Percentiles rank a stretch among this genome's conserved stretches.
Evolutionary conservation across 2,113 vertebrate species (phyloP).

Genomic region (Melanerpes formicivorus): DNA sequence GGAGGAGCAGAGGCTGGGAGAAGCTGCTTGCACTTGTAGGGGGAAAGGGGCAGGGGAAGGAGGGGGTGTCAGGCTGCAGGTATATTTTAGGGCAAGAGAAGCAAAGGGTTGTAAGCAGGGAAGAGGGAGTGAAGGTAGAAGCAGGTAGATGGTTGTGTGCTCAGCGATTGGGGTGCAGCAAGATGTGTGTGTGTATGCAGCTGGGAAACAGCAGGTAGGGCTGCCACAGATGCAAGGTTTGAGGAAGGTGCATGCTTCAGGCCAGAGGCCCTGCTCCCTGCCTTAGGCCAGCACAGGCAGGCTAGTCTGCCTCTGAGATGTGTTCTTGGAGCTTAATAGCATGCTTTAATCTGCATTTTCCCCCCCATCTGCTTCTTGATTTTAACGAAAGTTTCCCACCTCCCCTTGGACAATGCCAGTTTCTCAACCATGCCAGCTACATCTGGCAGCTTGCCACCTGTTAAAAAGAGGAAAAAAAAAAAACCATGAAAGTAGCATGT

Average conservation of each 20-base stretch:
- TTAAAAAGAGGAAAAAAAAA: not conserved
- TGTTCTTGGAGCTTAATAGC: not conserved
- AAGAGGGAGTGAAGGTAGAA: not conserved
- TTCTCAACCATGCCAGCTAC: not conserved
- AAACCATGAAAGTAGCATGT: not conserved
- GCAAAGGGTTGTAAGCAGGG: not conserved
- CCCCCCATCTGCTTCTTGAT: not conserved
- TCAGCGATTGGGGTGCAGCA: not conserved
- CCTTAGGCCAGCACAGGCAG: not conserved
- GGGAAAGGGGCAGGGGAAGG: not conserved
- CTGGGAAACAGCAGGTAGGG: not conserved
- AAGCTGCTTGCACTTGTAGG: not conserved
- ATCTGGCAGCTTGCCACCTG: constrained; percentile 1
- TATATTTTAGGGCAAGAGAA: not conserved
- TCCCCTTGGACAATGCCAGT: not conserved
- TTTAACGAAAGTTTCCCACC: constrained; percentile 3
- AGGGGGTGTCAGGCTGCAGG: not conserved
- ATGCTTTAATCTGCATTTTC: not conserved
- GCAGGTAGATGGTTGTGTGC: not conserved
- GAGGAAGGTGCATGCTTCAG: not conserved
- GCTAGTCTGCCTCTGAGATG: not conserved
- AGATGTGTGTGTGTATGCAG: not conserved
- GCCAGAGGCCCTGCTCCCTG: not conserved
- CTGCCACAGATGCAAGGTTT: not conserved
- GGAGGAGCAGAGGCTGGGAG: not conserved